Conservation (phyloP, 1,140 invertebrate species). For the Dendroctonus ponderosae region DNA sequence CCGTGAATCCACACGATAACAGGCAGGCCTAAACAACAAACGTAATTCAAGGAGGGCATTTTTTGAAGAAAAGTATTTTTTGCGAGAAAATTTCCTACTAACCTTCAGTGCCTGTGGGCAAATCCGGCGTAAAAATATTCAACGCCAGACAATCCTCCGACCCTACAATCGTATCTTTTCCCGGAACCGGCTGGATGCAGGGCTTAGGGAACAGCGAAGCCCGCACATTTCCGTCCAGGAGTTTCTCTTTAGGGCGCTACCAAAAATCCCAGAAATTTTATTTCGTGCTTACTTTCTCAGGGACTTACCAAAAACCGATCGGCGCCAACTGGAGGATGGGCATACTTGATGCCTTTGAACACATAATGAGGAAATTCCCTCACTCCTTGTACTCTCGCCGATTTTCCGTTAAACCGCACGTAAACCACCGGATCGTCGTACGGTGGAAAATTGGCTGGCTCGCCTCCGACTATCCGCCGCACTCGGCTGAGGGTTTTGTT, state of each 20-base stretch:
- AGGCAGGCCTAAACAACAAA: constrained; percentile 51
- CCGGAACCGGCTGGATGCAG: constrained; percentile 58
- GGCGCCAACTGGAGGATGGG: constrained; percentile 63
- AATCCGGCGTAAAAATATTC: constrained; percentile 74
- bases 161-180: constrained; percentile 51
- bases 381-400: constrained; percentile 56
- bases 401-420: constrained; percentile 54
- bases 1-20: constrained; percentile 66
- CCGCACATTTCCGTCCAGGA: constrained; percentile 56
- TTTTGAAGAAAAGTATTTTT: neutral
- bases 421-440: constrained; percentile 62
- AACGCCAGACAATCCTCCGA: constrained; percentile 78
- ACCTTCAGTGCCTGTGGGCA: constrained; percentile 56
- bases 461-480: constrained; percentile 61
- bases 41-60: neutral
- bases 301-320: constrained; percentile 63
- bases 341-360: constrained; percentile 72
- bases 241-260: constrained; percentile 54
- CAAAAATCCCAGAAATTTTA: constrained; percentile 1
- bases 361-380: constrained; percentile 56
- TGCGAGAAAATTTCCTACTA: neutral
- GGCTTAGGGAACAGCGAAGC: constrained; percentile 56
- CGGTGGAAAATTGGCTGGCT: constrained; percentile 56
- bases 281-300: neutral
- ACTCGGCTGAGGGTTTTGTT: constrained; percentile 38